Evolutionary conservation across 2,113 vertebrate species (phyloP).

Genomic region (Ramphastos sulfuratus): DNA sequence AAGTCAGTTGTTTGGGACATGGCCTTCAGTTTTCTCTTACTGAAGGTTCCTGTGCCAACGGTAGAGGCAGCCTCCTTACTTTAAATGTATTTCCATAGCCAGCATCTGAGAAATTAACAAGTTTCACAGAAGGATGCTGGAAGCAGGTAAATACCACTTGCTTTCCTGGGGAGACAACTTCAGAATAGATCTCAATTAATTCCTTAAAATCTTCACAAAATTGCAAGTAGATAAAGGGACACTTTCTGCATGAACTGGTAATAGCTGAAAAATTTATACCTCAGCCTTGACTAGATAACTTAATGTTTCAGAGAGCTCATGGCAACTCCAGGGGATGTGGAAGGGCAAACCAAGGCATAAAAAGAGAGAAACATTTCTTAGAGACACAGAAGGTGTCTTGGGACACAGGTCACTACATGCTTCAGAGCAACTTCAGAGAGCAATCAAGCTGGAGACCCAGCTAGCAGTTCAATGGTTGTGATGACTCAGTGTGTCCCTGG

Average conservation of each 20-base stretch:
- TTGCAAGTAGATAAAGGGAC: not conserved
- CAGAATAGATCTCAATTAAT: not conserved
- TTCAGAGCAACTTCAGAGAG: not conserved
- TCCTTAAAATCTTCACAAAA: not conserved
- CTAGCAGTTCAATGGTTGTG: not conserved
- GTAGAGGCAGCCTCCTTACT: not conserved
- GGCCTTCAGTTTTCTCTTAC: not conserved
- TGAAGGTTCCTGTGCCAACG: not conserved
- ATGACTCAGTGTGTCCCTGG: not conserved
- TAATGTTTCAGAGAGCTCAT: not conserved
- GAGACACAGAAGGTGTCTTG: not conserved
- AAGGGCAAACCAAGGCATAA: not conserved
- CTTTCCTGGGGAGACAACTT: not conserved
- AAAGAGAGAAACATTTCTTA: not conserved
- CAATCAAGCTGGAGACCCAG: not conserved
- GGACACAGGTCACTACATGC: not conserved
- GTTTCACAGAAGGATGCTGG: not conserved
- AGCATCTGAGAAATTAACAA: not conserved
- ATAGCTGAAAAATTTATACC: not conserved
- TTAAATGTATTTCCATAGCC: not conserved
- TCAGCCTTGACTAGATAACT: not conserved
- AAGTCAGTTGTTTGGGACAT: not conserved
- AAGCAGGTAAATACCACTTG: not conserved
- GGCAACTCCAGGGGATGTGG: accelerated
- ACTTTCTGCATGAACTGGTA: not conserved